phyloP scores from a whole-genome alignment of 2,888 invertebrate species.

The Drosophila longiperda region DNA sequence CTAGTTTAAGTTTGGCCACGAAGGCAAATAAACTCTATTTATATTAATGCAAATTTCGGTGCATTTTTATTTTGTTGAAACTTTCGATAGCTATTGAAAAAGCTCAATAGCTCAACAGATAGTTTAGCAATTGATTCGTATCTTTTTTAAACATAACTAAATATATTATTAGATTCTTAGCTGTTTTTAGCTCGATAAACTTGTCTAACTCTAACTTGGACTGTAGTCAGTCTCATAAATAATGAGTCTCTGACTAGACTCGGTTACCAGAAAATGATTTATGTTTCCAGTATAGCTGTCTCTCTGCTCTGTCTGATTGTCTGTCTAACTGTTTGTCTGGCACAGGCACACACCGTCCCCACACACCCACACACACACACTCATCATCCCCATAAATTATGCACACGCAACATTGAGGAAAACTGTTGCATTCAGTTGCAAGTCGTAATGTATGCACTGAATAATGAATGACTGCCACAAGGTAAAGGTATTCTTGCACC shows the following conservation, averaged over 20 bases:
- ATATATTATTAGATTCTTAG: neutral
- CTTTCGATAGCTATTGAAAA: too few species aligned
- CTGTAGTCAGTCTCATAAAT: neutral
- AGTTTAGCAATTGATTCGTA: neutral
- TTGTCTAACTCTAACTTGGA: neutral
- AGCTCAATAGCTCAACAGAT: too few species aligned
- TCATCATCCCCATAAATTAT: slow-evolving; percentile 16
- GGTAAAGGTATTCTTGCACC: neutral
- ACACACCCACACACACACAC: neutral
- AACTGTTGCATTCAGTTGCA: slow-evolving; percentile 41
- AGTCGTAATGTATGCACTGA: slow-evolving; percentile 30
- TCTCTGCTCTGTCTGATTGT: neutral
- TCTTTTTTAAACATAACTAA: neutral
- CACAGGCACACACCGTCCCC: too few species aligned
- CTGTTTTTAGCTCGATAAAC: neutral
- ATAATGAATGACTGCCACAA: slow-evolving; percentile 17
- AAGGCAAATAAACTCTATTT: too few species aligned
- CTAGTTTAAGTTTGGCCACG: too few species aligned
- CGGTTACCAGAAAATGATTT: neutral
- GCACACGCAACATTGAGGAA: slow-evolving; percentile 31
- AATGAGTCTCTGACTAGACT: neutral
- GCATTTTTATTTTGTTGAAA: too few species aligned
- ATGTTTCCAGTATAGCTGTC: neutral
- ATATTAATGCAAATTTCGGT: too few species aligned
- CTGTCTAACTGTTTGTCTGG: neutral